Evolutionary conservation across 2,797 vertebrate genomes (phyloP).

Genomic region (Hapalemur alaotrensis): DNA sequence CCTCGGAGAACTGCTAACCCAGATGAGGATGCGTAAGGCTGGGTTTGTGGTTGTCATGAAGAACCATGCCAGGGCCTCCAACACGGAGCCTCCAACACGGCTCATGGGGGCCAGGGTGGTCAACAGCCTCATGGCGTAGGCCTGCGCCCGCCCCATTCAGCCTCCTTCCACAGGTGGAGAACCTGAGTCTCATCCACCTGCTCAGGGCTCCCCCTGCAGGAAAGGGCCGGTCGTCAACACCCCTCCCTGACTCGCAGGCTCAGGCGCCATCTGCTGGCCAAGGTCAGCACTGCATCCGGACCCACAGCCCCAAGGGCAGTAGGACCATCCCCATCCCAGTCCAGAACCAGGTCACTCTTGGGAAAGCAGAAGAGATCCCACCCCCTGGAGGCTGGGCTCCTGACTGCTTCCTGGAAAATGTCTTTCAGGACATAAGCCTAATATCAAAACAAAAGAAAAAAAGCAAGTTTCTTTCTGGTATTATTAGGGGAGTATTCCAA

Average conservation of each 20-base stretch:
- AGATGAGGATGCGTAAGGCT: background rate
- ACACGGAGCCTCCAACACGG: background rate
- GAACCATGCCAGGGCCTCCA: background rate
- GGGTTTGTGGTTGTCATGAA: accelerated
- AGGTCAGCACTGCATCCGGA: background rate
- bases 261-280: slow-evolving; percentile 74
- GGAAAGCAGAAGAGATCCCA: background rate
- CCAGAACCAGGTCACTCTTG: background rate
- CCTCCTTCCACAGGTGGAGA: background rate
- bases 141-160: background rate
- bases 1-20: background rate
- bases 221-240: background rate
- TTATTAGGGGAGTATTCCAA: background rate
- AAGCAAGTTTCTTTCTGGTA: background rate
- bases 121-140: background rate
- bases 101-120: background rate
- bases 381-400: background rate
- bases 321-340: background rate
- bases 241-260: background rate
- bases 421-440: background rate
- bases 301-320: accelerated
- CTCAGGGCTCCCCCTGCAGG: background rate
- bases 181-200: background rate
- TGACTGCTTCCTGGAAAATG: background rate
- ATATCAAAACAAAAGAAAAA: background rate